These are phyloP conservation scores for Cranoglanis bouderius DNA, from an alignment of 2,113 vertebrate species.

Conservation along the genomic window DNA sequence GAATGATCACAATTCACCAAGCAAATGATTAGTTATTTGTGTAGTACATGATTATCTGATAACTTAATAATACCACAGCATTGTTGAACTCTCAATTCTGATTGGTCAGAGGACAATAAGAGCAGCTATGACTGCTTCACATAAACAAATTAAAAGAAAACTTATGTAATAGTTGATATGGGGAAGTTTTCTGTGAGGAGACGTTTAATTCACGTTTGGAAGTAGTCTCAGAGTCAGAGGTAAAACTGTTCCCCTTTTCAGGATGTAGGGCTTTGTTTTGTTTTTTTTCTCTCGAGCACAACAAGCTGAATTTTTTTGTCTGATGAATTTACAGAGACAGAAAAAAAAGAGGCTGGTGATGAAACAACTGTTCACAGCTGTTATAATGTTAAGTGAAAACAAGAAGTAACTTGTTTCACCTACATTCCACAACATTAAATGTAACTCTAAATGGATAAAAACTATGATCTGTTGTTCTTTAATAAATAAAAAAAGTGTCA, in stretches of 20 bases:
- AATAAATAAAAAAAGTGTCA: not conserved
- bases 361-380: not conserved
- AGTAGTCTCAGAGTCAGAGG: not conserved
- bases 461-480: not conserved
- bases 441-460: not conserved
- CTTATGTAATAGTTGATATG: too few species aligned
- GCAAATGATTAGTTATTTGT: not conserved
- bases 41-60: not conserved
- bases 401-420: not conserved
- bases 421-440: not conserved
- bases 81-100: not conserved
- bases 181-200: too few species aligned
- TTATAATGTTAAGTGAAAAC: not conserved
- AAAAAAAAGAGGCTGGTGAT: too few species aligned
- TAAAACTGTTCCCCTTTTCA: not conserved
- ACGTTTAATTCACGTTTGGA: too few species aligned
- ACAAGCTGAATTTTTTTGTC: not conserved
- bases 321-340: not conserved
- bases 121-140: too few species aligned
- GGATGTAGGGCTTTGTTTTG: not conserved
- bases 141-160: too few species aligned
- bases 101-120: not conserved
- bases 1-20: not conserved
- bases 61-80: not conserved
- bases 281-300: not conserved